Evolutionary conservation across 2,797 vertebrate species (phyloP).

Genomic region (Bovichtus variegatus): DNA sequence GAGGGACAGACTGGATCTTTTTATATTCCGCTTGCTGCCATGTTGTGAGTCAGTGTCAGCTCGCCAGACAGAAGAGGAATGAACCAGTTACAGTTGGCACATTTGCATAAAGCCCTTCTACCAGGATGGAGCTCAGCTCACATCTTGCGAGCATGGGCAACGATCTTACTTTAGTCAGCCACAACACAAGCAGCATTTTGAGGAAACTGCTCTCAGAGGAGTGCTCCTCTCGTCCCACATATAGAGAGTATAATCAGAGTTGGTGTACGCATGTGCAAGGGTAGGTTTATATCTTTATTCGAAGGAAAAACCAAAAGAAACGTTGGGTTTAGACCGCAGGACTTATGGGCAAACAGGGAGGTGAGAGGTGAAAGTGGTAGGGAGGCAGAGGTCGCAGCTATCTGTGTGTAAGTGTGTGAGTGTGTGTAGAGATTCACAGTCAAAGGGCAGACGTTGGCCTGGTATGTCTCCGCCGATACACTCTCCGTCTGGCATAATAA

Average conservation of each 20-base stretch:
- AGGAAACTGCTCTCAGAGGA: too few relatives aligned
- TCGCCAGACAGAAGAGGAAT: conserved; percentile 24
- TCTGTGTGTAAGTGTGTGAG: conserved; percentile 15
- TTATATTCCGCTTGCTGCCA: conserved; percentile 12
- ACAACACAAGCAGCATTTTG: conserved; percentile 24
- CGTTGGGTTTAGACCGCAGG: conserved; percentile 8
- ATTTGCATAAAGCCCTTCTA: conserved; percentile 27
- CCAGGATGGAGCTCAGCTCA: conserved; percentile 4
- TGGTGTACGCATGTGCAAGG: not conserved
- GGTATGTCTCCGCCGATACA: conserved; percentile 42
- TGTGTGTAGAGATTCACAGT: conserved; percentile 20
- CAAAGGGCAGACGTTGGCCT: conserved; percentile 46
- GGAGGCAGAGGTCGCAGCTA: conserved; percentile 21
- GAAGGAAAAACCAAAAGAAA: not conserved
- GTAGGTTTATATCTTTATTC: not conserved
- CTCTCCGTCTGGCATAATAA: conserved; percentile 66
- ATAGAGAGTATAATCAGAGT: conserved; percentile 5
- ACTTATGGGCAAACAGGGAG: conserved; percentile 21
- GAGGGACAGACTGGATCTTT: conserved; percentile 24
- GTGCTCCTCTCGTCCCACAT: conserved; percentile 20
- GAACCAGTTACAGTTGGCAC: conserved; percentile 11
- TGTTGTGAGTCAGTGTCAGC: conserved; percentile 21
- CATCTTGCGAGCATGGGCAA: conserved; percentile 23
- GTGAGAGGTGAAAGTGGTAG: conserved; percentile 49
- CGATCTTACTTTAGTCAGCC: conserved; percentile 10